Percentiles rank a stretch among this genome's conserved stretches.
phyloP scores from a whole-genome alignment of 2,888 invertebrate genomes.

The Luperina testacea region DNA sequence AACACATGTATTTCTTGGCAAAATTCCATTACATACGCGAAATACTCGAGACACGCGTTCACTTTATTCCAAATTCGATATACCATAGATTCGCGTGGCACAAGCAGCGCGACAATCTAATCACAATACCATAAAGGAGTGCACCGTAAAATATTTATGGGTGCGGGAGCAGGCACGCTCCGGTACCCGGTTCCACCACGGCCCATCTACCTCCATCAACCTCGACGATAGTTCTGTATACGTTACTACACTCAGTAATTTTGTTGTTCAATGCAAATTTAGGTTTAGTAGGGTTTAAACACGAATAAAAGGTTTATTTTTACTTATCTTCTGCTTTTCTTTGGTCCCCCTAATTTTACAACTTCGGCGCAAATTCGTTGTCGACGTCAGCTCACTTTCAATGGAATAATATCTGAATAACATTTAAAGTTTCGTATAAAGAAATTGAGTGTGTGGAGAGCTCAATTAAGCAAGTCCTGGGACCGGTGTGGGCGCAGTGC shows the following conservation, averaged over 20 bases:
- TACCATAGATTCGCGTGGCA: conserved; percentile 79
- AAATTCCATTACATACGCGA: conserved; percentile 65
- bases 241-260: conserved; percentile 58
- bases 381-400: conserved; percentile 19
- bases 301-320: conserved; percentile 52
- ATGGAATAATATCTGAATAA: conserved; percentile 60
- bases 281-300: conserved; percentile 50
- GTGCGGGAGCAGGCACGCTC: conserved; percentile 81
- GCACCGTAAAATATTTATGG: conserved; percentile 87
- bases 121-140: conserved; percentile 85
- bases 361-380: not conserved
- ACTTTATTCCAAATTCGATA: conserved; percentile 82
- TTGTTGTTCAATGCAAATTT: conserved; percentile 60
- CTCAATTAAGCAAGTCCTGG: conserved; percentile 83
- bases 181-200: conserved; percentile 77
- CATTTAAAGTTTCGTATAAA: conserved; percentile 73
- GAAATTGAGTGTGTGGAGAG: conserved; percentile 76
- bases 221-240: conserved; percentile 62
- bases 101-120: conserved; percentile 82
- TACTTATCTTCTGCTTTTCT: conserved; percentile 10
- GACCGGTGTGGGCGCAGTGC: conserved; percentile 79
- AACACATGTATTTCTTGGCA: conserved; percentile 63
- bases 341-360: not conserved
- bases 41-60: conserved; percentile 71
- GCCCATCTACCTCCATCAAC: conserved; percentile 72